Conservation (phyloP, 2,797 vertebrate genomes). For the Silurus aristotelis region DNA sequence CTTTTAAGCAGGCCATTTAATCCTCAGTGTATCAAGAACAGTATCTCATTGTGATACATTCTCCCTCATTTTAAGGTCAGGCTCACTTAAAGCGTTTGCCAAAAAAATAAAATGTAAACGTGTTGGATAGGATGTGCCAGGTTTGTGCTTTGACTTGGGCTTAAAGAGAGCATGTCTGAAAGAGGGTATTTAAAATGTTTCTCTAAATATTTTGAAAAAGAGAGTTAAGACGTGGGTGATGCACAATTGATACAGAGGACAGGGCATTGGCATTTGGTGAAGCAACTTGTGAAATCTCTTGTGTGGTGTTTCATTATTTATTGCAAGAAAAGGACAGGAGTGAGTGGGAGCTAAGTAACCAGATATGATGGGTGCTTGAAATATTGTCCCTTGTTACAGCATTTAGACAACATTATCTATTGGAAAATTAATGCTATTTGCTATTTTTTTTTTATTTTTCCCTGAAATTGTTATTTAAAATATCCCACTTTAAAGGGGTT, state of each 20-base stretch:
- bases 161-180: slow-evolving; percentile 15
- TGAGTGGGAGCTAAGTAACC: slow-evolving; percentile 4
- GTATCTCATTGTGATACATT: neutral
- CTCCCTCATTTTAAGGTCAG: neutral
- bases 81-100: neutral
- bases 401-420: slow-evolving; percentile 19
- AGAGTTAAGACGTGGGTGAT: neutral
- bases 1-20: neutral
- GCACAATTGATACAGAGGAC: slow-evolving; percentile 12
- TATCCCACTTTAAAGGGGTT: neutral
- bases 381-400: slow-evolving; percentile 24
- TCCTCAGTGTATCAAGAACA: neutral
- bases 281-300: neutral
- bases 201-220: slow-evolving; percentile 40
- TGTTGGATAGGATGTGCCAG: slow-evolving; percentile 31
- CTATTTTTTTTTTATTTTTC: neutral
- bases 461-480: neutral
- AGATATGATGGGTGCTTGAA: slow-evolving; percentile 18
- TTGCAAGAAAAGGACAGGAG: neutral
- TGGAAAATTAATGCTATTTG: neutral
- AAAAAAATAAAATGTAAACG: slow-evolving; percentile 14
- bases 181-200: slow-evolving; percentile 25
- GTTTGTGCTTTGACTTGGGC: slow-evolving; percentile 16
- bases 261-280: slow-evolving; percentile 10
- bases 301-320: neutral